These are phyloP conservation scores for Dendrolimus punctatus DNA, from an alignment of 1,140 invertebrate genomes.

Conservation along the genomic window DNA sequence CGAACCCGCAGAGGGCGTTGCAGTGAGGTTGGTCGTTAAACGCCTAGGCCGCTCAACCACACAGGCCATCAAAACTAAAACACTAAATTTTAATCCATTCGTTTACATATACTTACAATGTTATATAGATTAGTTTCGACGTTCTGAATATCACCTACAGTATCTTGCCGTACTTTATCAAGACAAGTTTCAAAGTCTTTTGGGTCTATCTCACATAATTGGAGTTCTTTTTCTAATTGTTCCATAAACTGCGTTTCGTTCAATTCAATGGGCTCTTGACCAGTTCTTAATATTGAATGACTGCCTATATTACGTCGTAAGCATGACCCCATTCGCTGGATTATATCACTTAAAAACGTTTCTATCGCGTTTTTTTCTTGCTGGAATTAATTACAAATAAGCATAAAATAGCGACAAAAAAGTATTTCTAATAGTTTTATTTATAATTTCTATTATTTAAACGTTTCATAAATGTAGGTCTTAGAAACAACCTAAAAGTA, in stretches of 20 bases:
- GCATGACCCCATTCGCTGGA: slow-evolving; percentile 18
- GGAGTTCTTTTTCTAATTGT: slow-evolving; percentile 19
- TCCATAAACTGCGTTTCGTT: slow-evolving; percentile 19
- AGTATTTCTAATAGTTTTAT: no score
- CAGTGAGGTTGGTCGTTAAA: no score
- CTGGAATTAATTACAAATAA: slow-evolving; percentile 16
- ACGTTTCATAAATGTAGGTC: no score
- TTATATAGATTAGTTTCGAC: slow-evolving; percentile 16
- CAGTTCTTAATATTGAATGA: slow-evolving; percentile 5
- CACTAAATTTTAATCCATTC: background rate
- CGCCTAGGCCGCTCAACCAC: no score
- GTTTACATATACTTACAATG: slow-evolving; percentile 17
- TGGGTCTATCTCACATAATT: slow-evolving; percentile 14
- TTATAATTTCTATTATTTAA: no score
- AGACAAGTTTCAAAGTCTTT: slow-evolving; percentile 26
- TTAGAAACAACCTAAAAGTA: no score
- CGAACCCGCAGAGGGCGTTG: no score
- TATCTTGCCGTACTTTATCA: slow-evolving; percentile 15
- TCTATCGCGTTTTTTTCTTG: slow-evolving; percentile 21
- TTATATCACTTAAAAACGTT: slow-evolving; percentile 20
- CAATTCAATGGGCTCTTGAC: background rate
- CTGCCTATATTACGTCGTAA: slow-evolving; percentile 15
- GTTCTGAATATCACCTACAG: slow-evolving; percentile 15
- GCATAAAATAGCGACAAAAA: no score
- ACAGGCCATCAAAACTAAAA: no score